Evolutionary conservation across 2,888 invertebrate genomes (phyloP).

Genomic region (Tetranychus piercei): DNA sequence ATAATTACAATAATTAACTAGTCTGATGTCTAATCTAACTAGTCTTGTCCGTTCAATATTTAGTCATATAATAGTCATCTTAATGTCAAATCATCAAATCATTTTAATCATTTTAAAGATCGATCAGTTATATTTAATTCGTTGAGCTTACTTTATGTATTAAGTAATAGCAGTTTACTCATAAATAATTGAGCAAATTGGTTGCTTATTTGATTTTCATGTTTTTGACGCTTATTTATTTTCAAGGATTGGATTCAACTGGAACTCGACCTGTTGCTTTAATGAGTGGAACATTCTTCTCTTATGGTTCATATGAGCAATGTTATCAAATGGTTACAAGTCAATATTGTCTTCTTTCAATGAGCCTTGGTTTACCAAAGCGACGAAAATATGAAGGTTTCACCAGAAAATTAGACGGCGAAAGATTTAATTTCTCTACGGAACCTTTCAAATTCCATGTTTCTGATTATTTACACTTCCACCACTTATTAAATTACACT

Average conservation of each 20-base stretch:
- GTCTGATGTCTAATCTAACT: no score
- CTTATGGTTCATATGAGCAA: conserved; percentile 9
- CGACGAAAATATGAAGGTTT: not conserved
- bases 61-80: no score
- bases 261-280: not conserved
- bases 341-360: not conserved
- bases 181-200: no score
- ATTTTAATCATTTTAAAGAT: no score
- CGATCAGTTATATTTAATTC: no score
- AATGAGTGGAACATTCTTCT: not conserved
- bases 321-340: not conserved
- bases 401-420: not conserved
- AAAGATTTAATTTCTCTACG: not conserved
- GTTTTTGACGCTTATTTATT: not conserved
- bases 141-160: no score
- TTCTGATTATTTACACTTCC: not conserved
- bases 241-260: not conserved
- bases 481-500: not conserved
- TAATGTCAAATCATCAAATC: no score
- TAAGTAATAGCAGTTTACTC: no score
- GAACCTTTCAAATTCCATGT: not conserved
- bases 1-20: no score
- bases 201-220: no score
- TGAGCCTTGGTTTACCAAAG: not conserved
- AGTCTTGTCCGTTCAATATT: no score